Base-by-base conservation (phyloP, 2,888 invertebrate species). In the Drosophila kanekoi region DNA sequence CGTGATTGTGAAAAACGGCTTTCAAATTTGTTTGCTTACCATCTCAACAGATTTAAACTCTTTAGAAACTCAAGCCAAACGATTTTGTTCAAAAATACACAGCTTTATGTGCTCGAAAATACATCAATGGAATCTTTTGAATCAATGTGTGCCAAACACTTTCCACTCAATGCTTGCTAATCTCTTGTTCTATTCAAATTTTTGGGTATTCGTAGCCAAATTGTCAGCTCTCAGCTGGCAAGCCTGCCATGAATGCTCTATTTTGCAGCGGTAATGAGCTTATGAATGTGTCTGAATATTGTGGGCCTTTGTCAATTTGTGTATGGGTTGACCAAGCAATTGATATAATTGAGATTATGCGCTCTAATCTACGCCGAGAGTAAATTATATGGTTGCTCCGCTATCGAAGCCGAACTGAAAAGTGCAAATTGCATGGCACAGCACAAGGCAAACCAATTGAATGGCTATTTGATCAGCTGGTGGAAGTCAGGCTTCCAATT, bases 261-360 rank as follows among this genome's bases (percentile, higher is more conserved):
- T 44, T 35, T 44, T 38, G 35, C 38, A 14, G 38, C 28, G 41
- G 23, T 57, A 63, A 69, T 47, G 52, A 43, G 58, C 58, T 62
- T 58, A 54, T 58, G 37, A 13, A 38, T 64, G 47, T 38, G 18
- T 41, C 10, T 45, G 37, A 53, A 43, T 56, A 43, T 56, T 32
- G 11, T 51, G 40, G 14, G 16, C 32, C 13, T 32, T 18, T 60
- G 33, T 35, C 20, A n/a, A 14, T 59, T 43, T 51, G 49, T 51
- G 45, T 37, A 2, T 23, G 28, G 53, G 59, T 51, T 52, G 67
- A 48, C 49, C 72, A 66, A 54, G 65, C 71, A 81, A 78, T 75
- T 84, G 82, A 84, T 82, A 87, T 81, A 82, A 85, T 81, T 85
- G 81, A 62, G 63, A 87, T 81, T 75, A 65, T 68, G 62, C 43